Conservation (phyloP, 2,113 vertebrate genomes). For the Epinephelus cyanopodus region DNA sequence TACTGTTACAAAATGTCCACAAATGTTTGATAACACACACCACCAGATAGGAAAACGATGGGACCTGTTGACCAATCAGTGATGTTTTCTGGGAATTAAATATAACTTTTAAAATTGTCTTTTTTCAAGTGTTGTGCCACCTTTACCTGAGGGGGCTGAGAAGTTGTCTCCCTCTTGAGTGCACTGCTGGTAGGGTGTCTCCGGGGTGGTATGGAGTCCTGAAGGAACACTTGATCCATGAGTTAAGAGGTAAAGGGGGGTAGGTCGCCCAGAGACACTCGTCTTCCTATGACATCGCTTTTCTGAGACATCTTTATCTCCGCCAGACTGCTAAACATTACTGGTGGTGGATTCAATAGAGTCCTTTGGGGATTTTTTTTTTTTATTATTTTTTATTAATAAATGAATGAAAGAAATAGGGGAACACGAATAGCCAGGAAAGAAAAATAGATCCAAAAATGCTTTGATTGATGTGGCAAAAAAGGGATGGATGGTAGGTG, state of each 20-base stretch:
- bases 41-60: not conserved
- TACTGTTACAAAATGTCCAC: too few relatives aligned
- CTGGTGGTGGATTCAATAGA: conserved; percentile 85
- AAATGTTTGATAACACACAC: too few relatives aligned
- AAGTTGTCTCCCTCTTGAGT: conserved; percentile 79
- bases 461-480: conserved; percentile 45
- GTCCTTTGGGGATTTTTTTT: conserved; percentile 80
- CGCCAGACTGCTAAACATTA: conserved; percentile 85
- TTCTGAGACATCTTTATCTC: conserved; percentile 84
- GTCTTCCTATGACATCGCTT: conserved; percentile 89
- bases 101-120: too few relatives aligned
- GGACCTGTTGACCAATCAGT: too few relatives aligned
- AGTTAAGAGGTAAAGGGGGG: conserved; percentile 92
- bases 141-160: conserved; percentile 87
- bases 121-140: too few relatives aligned
- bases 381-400: conserved; percentile 62
- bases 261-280: conserved; percentile 85
- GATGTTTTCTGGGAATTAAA: too few relatives aligned
- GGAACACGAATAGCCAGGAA: conserved; percentile 67
- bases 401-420: conserved; percentile 78
- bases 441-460: conserved; percentile 64
- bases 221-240: conserved; percentile 99
- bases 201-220: conserved; percentile 87
- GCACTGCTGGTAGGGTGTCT: conserved; percentile 88
- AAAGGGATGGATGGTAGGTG: conserved; percentile 47